Conservation (phyloP, 2,113 vertebrate genomes). For the Anseranas semipalmata region DNA sequence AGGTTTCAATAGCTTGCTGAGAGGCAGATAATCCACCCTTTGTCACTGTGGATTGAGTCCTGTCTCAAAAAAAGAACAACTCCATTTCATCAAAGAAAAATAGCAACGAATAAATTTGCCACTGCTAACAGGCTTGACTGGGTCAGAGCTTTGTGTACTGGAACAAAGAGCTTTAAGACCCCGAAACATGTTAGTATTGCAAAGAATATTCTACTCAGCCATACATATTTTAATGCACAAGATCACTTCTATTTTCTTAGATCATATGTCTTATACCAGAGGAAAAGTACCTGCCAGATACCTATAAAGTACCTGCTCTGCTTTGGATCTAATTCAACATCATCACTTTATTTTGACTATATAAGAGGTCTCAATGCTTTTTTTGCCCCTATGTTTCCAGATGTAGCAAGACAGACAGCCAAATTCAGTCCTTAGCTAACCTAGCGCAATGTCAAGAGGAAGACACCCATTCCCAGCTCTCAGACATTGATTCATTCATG, state of each 20-base stretch:
- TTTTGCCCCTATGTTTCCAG: background rate
- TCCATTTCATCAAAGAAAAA: conserved; percentile 11
- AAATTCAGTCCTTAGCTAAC: background rate
- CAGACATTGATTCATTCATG: background rate
- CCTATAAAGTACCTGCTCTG: background rate
- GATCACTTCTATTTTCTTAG: background rate
- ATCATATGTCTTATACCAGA: background rate
- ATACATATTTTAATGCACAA: background rate
- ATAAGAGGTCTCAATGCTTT: background rate
- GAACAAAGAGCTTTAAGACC: background rate
- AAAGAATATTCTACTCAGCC: background rate
- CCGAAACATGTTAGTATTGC: background rate
- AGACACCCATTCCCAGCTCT: background rate
- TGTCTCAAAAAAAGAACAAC: conserved; percentile 20
- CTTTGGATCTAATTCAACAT: background rate
- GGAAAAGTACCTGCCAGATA: background rate
- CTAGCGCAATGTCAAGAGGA: background rate
- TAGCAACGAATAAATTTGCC: background rate
- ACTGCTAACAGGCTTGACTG: conserved; percentile 24
- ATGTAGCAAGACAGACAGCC: background rate
- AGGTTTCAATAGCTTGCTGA: background rate
- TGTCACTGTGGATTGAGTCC: conserved; percentile 16
- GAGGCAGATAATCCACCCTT: conserved; percentile 49
- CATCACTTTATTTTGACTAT: background rate
- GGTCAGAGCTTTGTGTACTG: conserved; percentile 29